Evolutionary conservation across 2,888 invertebrate species (phyloP), one percentile per base, ranked within the genome.

Genomic region (Cecidostiba fungosa): DNA sequence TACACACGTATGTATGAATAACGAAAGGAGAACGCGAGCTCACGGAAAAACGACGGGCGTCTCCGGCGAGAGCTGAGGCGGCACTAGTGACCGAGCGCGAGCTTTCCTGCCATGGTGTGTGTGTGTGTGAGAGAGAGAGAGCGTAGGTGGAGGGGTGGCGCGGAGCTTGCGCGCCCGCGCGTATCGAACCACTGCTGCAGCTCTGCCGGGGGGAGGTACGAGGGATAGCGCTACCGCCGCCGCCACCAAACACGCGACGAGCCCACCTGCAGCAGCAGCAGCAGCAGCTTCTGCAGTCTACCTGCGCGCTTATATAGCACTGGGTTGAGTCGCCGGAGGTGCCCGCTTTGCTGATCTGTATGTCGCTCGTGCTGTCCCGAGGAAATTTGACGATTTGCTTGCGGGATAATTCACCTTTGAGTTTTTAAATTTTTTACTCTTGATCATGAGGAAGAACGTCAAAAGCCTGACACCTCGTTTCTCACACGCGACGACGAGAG

Each of bases 11-110:
- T 10, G 23, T 3, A 32, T 19, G 3, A 36, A 39, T 12, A 47
- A 5, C 72, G 43, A 66, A 66, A 43, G 12, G 23, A 10, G 19
- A 54, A 39, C 81, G 86, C 87, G 87, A 85, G 88, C 89, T 88
- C 89, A 88, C 88, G 88, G 83, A 0, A 89, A 91, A 92, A 91
- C 92, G 92, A 91, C 92, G 91, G 92, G 92, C 90, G 91, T 91
- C 92, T 90, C 92, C 91, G 89, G 85, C 91, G 92, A 92, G 92
- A 92, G 92, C 92, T 92, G 90, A 92, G 90, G 91, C 92, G 92
- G 92, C 91, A 92, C 93, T 93, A 88, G 66, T n/a, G 77, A 19
- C 47, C 78, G 74, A 70, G 79, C 77, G 74, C 62, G 69, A 19
- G 54, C 50, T 73, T 82, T 66, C 59, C 69, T 76, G 59, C 59